Percentiles rank a stretch among this genome's conserved stretches.
These are phyloP conservation scores for Gymnarchus niloticus DNA, from an alignment of 2,113 vertebrate genomes.

Conservation along the genomic window DNA sequence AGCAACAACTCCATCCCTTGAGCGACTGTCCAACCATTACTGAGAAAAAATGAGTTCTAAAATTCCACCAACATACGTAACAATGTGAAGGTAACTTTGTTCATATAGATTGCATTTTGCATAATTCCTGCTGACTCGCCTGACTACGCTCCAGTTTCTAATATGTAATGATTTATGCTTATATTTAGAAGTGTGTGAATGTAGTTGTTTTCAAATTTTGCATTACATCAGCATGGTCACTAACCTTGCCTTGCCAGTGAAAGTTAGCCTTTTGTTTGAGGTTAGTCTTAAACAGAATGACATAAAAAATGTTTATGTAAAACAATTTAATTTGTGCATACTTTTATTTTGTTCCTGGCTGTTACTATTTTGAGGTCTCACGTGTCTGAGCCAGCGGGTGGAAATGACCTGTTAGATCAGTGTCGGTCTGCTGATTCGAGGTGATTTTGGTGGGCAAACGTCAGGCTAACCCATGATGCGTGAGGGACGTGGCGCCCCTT, in stretches of 20 bases:
- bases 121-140: not conserved
- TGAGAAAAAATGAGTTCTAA: no score
- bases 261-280: no score
- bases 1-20: no score
- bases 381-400: not conserved
- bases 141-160: not conserved
- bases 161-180: not conserved
- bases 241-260: no score
- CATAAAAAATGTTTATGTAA: no score
- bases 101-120: not conserved
- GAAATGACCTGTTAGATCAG: conserved; percentile 47
- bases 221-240: no score
- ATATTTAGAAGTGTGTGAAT: not conserved
- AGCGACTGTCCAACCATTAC: no score
- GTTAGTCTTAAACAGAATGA: no score
- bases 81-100: no score
- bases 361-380: not conserved
- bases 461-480: conserved; percentile 48
- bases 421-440: conserved; percentile 48
- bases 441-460: conserved; percentile 51
- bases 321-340: not conserved
- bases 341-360: not conserved
- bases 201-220: no score
- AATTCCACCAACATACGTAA: no score
- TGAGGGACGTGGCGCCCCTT: conserved; percentile 32